Base-by-base conservation (phyloP, 2,888 invertebrate species). In the Zootermopsis nevadensis region DNA sequence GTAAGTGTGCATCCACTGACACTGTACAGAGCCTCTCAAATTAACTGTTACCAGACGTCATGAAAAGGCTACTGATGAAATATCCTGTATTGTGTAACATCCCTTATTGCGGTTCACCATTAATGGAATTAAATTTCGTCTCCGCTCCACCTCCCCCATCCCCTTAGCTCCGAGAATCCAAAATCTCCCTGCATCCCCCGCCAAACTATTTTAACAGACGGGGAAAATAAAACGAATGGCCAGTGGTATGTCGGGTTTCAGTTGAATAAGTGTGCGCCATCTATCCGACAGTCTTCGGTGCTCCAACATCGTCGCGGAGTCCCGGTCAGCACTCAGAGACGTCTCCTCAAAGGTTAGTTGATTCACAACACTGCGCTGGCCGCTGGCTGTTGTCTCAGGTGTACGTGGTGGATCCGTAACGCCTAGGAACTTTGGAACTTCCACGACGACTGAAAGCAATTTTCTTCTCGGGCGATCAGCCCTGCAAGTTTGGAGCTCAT, bases 161-260 rank as follows among this genome's bases (percentile, higher is more conserved):
- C n/a, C n/a, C n/a, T n/a, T n/a, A n/a, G n/a, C n/a, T n/a, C n/a
- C n/a, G n/a, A 10, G n/a, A 48, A 19, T 12, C 60, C 60, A 27
- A 60, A 60, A 60, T 27, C 60, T 60, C 60, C 60, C 60, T 60
- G n/a, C n/a, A n/a, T n/a, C n/a, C 27, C 60, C 10, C 60, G 19
- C 12, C 60, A 27, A 60, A 60, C 60, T 76, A 15, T 76, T 76
- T 76, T 48, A 76, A 48, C 42, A 48, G 42, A 76, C 48, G 42
- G 76, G n/a, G 48, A 76, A 76, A 76, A 76, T 76, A 76, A 76
- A 76, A 76, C 42, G 42, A 76, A 76, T 76, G 76, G 76, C 42
- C 76, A 76, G 76, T 27, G 27, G 76, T 38, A 76, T 15, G 76
- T 42, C 42, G 76, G 76, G 60, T 60, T 27, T n/a, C n/a, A 27